A percentile compares a stretch with the other conserved stretches of the same genome.
These are phyloP conservation scores for Tholera decimalis DNA, from an alignment of 2,888 invertebrate species.

Conservation along the genomic window DNA sequence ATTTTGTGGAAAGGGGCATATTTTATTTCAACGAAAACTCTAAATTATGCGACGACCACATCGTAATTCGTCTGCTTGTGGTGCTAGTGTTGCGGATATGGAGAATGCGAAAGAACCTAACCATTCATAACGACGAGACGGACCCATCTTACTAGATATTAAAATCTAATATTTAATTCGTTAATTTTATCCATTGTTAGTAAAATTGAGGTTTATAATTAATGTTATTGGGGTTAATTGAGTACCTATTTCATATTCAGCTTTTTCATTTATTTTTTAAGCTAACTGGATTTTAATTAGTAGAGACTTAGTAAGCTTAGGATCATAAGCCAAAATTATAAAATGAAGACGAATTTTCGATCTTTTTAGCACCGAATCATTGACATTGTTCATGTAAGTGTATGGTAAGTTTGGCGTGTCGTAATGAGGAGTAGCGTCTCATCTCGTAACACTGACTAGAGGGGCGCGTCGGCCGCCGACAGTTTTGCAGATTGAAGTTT, in stretches of 20 bases:
- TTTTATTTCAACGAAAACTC: too few relatives aligned
- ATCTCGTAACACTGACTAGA: conserved; percentile 70
- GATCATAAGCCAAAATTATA: neutral
- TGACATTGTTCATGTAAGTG: conserved; percentile 80
- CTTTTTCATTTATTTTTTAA: neutral
- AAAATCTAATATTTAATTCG: neutral
- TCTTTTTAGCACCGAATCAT: conserved; percentile 48
- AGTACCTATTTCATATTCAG: neutral
- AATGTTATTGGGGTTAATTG: neutral
- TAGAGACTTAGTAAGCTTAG: neutral
- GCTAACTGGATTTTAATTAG: neutral
- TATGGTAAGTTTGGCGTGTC: conserved; percentile 69
- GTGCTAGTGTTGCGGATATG: too few relatives aligned
- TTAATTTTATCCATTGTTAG: neutral
- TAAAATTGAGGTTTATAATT: neutral
- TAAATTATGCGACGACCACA: too few relatives aligned
- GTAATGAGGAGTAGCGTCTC: conserved; percentile 74
- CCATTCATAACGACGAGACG: too few relatives aligned
- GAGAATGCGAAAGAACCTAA: too few relatives aligned
- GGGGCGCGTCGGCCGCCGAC: conserved; percentile 67
- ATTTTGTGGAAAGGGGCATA: too few relatives aligned
- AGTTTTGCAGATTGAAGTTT: conserved; percentile 65
- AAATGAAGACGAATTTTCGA: conserved; percentile 11
- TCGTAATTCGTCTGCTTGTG: too few relatives aligned
- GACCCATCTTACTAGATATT: too few relatives aligned